These are phyloP conservation scores for Panulirus ornatus DNA, from an alignment of 1,140 invertebrate species.

Conservation along the genomic window DNA sequence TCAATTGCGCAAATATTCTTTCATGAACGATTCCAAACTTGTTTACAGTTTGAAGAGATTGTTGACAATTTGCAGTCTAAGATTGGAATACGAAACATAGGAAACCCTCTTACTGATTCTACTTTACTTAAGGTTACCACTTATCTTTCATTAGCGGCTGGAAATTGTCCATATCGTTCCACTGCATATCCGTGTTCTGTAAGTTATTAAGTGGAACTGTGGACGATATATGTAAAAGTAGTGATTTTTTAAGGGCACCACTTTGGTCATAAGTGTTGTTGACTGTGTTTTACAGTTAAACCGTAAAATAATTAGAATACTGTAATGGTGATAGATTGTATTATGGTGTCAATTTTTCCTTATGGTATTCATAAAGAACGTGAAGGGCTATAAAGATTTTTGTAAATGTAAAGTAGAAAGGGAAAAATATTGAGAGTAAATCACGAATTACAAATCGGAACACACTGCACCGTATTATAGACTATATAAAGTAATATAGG, in stretches of 20 bases:
- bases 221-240: neutral
- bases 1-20: too few relatives aligned
- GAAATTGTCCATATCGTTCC: neutral
- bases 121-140: neutral
- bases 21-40: too few relatives aligned
- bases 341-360: neutral
- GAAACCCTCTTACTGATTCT: too few relatives aligned
- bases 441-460: too few relatives aligned
- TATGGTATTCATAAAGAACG: neutral
- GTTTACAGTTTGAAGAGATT: too few relatives aligned
- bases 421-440: too few relatives aligned
- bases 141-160: neutral
- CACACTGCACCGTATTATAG: too few relatives aligned
- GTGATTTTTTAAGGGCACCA: neutral
- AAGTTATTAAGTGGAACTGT: neutral
- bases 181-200: neutral
- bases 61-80: too few relatives aligned
- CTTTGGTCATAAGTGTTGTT: neutral
- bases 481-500: too few relatives aligned
- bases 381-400: neutral
- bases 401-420: neutral
- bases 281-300: neutral
- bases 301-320: neutral
- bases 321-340: neutral
- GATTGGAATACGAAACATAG: too few relatives aligned